A percentile compares a stretch with the other conserved stretches of the same genome.
phyloP scores from a whole-genome alignment of 2,888 invertebrate species.

The Phorcus lineatus region DNA sequence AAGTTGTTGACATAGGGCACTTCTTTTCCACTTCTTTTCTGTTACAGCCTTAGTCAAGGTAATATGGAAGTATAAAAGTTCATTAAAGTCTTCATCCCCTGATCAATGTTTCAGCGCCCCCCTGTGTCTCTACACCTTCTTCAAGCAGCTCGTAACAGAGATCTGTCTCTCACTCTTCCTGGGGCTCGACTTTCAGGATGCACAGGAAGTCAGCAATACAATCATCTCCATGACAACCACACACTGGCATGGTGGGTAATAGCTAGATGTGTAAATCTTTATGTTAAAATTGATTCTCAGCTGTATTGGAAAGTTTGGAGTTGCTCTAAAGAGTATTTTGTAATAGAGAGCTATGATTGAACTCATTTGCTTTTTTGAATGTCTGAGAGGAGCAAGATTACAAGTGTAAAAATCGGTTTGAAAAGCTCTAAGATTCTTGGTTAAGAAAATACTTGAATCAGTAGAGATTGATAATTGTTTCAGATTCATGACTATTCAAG shows the following conservation, averaged over 20 bases:
- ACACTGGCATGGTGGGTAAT: slow-evolving; percentile 69
- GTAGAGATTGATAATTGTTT: too few species aligned
- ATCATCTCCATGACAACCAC: slow-evolving; percentile 61
- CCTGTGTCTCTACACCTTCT: slow-evolving; percentile 57
- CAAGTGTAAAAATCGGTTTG: too few species aligned
- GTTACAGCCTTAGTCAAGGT: too few species aligned
- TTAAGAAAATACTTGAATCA: too few species aligned
- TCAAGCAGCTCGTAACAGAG: slow-evolving; percentile 62
- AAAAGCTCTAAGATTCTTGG: too few species aligned
- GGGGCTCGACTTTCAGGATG: slow-evolving; percentile 60
- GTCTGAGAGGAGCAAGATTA: too few species aligned
- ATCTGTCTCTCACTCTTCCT: slow-evolving; percentile 67
- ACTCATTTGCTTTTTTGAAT: too few species aligned
- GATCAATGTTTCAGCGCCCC: slow-evolving; percentile 40
- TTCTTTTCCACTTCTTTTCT: too few species aligned
- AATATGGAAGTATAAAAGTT: neutral
- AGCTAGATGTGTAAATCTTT: neutral
- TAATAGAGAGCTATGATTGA: too few species aligned
- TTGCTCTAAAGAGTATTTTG: neutral
- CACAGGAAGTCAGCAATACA: slow-evolving; percentile 47
- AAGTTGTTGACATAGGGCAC: too few species aligned
- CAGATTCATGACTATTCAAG: too few species aligned
- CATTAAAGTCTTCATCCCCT: too few species aligned
- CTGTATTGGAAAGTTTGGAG: neutral
- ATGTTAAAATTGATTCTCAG: neutral